Evolutionary conservation across 1,140 invertebrate genomes (phyloP).

Genomic region (Acromyrmex echinatior): DNA sequence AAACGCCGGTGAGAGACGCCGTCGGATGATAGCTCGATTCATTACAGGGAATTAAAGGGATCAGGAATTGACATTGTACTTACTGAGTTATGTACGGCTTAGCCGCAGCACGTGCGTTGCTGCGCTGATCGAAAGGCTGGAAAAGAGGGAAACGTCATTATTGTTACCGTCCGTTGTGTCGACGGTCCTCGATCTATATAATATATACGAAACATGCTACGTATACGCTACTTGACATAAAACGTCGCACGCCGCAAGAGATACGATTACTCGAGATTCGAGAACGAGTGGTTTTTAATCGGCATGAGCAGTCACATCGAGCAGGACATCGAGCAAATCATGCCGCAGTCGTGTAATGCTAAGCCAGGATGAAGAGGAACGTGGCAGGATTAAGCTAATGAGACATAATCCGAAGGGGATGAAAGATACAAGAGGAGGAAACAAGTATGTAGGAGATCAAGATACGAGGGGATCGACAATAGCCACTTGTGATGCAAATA

Average conservation of each 20-base stretch:
- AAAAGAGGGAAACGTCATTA: constrained; percentile 73
- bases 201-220: constrained; percentile 36
- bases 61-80: constrained; percentile 79
- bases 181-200: neutral
- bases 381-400: constrained; percentile 49
- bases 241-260: neutral
- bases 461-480: constrained; percentile 3
- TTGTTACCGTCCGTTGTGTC: neutral
- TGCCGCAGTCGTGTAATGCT: constrained; percentile 69
- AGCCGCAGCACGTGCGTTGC: constrained; percentile 79
- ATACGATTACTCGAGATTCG: constrained; percentile 8
- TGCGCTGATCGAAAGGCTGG: constrained; percentile 85
- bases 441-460: neutral
- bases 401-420: neutral
- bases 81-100: constrained; percentile 92
- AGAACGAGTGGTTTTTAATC: neutral
- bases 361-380: constrained; percentile 43
- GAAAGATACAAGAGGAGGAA: neutral
- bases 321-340: constrained; percentile 40
- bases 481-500: constrained; percentile 22
- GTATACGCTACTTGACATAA: neutral
- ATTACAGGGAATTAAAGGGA: neutral
- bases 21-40: neutral
- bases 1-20: neutral
- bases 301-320: neutral